Conservation (phyloP, 2,797 vertebrate genomes). For the Poecile montanus region DNA sequence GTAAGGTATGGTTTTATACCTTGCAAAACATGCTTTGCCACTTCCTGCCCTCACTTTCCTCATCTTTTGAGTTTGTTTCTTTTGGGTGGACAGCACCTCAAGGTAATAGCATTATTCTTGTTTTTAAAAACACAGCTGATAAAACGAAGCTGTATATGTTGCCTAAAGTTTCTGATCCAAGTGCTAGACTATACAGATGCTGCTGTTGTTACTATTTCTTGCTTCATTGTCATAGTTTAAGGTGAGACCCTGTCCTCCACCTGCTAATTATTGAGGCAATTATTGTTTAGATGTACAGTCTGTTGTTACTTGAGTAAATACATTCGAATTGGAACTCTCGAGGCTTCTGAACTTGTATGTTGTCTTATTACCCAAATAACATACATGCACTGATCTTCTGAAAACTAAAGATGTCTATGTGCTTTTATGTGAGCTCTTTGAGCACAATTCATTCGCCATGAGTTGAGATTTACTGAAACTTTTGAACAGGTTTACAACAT, state of each 20-base stretch:
- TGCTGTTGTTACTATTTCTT: neutral
- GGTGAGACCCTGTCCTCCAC: neutral
- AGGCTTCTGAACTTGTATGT: neutral
- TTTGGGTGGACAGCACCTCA: neutral
- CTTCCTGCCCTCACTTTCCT: neutral
- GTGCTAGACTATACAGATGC: neutral
- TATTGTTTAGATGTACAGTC: neutral
- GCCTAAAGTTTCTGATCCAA: neutral
- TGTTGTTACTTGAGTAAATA: neutral
- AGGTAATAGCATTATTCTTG: neutral
- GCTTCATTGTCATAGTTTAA: neutral
- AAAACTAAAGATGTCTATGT: neutral
- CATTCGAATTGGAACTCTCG: neutral
- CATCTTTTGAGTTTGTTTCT: neutral
- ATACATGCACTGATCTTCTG: neutral
- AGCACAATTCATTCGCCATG: fast-evolving
- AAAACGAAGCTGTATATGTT: neutral
- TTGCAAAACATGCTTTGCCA: neutral
- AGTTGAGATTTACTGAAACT: neutral
- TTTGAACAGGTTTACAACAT: neutral
- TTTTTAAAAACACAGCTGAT: neutral
- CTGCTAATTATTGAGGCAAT: neutral
- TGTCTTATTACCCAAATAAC: neutral
- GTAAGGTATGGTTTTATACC: neutral
- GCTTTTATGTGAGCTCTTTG: neutral